Base-by-base conservation (phyloP, 2,797 vertebrate genomes). In the Trematomus bernacchii region DNA sequence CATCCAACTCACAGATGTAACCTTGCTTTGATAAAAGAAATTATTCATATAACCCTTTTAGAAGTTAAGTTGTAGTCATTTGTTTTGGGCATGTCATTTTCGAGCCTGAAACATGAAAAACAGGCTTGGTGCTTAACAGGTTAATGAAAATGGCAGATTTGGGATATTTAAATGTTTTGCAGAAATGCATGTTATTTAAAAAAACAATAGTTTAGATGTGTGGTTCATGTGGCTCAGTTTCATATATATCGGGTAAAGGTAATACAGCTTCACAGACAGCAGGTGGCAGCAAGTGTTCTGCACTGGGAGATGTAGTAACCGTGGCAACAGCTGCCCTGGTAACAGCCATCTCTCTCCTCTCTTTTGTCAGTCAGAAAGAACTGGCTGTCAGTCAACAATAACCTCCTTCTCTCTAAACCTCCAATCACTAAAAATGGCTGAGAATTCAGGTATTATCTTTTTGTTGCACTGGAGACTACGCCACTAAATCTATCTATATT, bases 271-370 rank as follows among this genome's bases (percentile, higher is more conserved):
- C 71, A 54, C 72, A 71, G 86, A 66, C 91, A 93, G 89, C 85
- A 93, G 93, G 90, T 90, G 93, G 93, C 89, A 89, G 91, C 76
- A 86, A 84, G 85, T 75, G 62, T 62, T 76, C 85, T 89, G 83
- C 61, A 77, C 86, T 83, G 73, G 79, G 87, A 87, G 83, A 91
- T 77, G 71, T 86, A 83, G 94, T 94, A 93, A 94, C 93, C 91
- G 57, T 94, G 90, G 93, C 92, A 95, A 95, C 94, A 91, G 92
- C 90, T 93, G 92, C 93, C 91, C 85, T 94, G 91, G 94, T 89
- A 94, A 94, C 94, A 94, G 89, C 85, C 87, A 86, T 92, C 69
- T 82, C 91, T 94, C 82, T 93, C 53, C 84, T 89, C 86, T 67
- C 87, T 91, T 93, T 93, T 94, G 91, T 94, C 92, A 94, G 93